These are phyloP conservation scores for Mamestra configurata DNA, from an alignment of 1,140 invertebrate genomes.

Conservation along the genomic window DNA sequence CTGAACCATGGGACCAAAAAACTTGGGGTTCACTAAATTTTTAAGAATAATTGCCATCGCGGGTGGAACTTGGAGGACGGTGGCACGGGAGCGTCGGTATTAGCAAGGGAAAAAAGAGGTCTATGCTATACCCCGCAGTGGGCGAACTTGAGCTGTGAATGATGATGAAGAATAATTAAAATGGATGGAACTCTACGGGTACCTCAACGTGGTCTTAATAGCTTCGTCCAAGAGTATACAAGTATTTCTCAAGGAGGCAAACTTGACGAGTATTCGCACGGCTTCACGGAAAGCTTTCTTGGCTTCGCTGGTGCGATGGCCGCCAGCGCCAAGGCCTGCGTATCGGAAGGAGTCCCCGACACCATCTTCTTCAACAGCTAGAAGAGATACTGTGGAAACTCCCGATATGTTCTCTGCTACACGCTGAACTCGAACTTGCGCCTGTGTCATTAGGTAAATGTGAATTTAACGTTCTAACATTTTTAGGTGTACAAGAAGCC, in stretches of 20 bases:
- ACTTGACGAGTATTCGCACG: constrained; percentile 76
- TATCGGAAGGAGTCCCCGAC: constrained; percentile 71
- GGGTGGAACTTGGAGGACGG: too few relatives aligned
- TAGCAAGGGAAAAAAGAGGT: too few relatives aligned
- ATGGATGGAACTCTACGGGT: background rate
- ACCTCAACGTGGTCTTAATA: constrained; percentile 79
- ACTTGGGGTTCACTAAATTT: too few relatives aligned
- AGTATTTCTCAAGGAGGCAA: constrained; percentile 80
- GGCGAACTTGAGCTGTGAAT: too few relatives aligned
- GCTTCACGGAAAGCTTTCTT: constrained; percentile 82
- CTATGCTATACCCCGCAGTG: too few relatives aligned
- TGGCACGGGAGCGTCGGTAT: too few relatives aligned
- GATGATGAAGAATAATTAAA: too few relatives aligned
- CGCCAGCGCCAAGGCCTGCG: constrained; percentile 79
- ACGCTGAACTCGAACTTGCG: constrained; percentile 78
- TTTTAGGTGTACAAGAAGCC: background rate
- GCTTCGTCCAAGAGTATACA: constrained; percentile 76
- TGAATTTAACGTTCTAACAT: too few relatives aligned
- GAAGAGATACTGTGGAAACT: constrained; percentile 73
- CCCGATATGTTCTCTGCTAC: constrained; percentile 82
- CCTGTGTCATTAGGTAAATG: constrained; percentile 60
- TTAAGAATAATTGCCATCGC: too few relatives aligned
- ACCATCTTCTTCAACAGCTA: constrained; percentile 71
- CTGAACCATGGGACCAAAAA: too few relatives aligned
- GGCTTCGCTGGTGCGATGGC: constrained; percentile 77